Conservation (phyloP, 2,113 vertebrate genomes). For the Leucoraja erinaceus region DNA sequence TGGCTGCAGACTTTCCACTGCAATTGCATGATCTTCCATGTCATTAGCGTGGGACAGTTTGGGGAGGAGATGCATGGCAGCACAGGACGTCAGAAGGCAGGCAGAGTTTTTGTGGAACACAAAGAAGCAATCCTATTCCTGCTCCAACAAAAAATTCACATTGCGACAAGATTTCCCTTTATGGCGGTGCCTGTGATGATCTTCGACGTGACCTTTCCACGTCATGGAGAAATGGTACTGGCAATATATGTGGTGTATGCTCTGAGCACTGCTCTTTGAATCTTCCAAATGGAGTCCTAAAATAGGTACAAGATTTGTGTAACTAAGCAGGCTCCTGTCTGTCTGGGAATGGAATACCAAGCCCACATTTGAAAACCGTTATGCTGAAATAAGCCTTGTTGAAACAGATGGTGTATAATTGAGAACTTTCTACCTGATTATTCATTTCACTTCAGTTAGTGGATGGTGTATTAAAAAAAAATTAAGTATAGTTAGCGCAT, state of each 20-base stretch:
- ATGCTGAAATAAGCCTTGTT: not conserved
- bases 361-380: not conserved
- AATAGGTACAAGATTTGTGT: not conserved
- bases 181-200: not conserved
- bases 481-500: not conserved
- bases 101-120: not conserved
- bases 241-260: not conserved
- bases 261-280: not conserved
- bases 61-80: not conserved
- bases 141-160: not conserved
- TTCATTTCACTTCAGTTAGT: not conserved
- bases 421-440: not conserved
- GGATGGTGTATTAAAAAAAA: not conserved
- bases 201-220: not conserved
- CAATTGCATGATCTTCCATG: not conserved
- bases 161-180: not conserved
- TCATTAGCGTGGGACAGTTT: not conserved
- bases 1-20: not conserved
- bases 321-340: not conserved
- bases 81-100: not conserved
- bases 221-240: not conserved
- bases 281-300: not conserved
- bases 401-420: not conserved
- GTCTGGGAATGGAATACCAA: not conserved
- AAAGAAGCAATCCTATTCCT: not conserved